Base-by-base conservation (phyloP, 2,888 invertebrate species). In the Machimus atricapillus region DNA sequence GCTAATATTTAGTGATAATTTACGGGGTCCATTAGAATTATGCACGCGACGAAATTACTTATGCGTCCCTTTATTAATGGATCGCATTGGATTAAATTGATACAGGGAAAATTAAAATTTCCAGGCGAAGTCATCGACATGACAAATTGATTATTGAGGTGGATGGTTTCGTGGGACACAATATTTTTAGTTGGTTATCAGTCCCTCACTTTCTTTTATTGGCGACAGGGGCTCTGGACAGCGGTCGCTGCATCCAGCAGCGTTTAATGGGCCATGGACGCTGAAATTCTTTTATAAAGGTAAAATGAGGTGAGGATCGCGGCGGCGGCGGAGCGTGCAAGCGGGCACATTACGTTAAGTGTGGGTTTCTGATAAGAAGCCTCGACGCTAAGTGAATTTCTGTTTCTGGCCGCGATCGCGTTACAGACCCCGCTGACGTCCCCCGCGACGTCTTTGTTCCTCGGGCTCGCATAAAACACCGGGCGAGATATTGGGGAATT, bases 71-170 rank as follows among this genome's bases (percentile, higher is more conserved):
- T 52, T 58, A 34, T 82, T 82, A 82, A 82, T 82, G 82, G 34
- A 52, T 58, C 31, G n/a, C 31, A 34, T 16, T 16, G 58, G 82
- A 82, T 82, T 82, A 82, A 58, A 23, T 34, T 23, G 82, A 82
- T 52, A 31, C 27, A 56, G 6, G 56, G 23, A 23, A 82, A 82
- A 82, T 43, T 43, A 79, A 79, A 79, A 79, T 19, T 46, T 66
- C 27, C 66, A 66, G 5, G 23, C 66, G 66, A 66, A 66, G 66
- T 66, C 66, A 78, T 31, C 34, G 81, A 56, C 37, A 73, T 83
- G 83, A 83, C 66, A 83, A 83, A 83, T 83, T 73, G 83, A 58
- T 83, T 83, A 83, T 66, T 83, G 83, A 83, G 31, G 73, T 46
- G 43, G 2, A 27, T 46, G 79, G 43, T 79, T 46, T 46, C 66